Evolutionary conservation across 2,888 invertebrate genomes (phyloP).

Genomic region (Digitonthophagus gazella): DNA sequence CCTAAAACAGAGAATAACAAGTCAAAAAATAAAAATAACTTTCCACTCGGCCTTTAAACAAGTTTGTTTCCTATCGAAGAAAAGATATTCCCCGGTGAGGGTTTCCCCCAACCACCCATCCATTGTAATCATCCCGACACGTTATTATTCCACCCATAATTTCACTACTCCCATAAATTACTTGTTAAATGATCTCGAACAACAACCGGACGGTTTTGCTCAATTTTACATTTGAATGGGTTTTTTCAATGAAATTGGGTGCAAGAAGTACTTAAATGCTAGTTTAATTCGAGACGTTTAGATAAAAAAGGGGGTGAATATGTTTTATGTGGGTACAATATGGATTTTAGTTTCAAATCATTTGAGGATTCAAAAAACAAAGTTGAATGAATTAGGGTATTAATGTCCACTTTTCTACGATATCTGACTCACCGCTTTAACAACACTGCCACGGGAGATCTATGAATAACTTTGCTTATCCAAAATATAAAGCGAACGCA

Average conservation of each 20-base stretch:
- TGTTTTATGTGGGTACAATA: constrained; percentile 5
- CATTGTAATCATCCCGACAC: constrained; percentile 37
- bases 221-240: background rate
- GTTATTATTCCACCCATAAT: constrained; percentile 38
- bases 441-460: constrained; percentile 32
- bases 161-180: constrained; percentile 38
- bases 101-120: constrained; percentile 24
- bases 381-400: no score
- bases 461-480: no score
- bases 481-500: no score
- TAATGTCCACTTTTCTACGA: no score
- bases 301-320: constrained; percentile 1
- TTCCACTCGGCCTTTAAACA: background rate
- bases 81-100: constrained; percentile 33
- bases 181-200: constrained; percentile 38
- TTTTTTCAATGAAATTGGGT: no score
- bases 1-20: background rate
- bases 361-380: no score
- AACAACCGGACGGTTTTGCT: constrained; percentile 13
- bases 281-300: no score
- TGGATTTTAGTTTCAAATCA: no score
- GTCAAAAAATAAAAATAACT: background rate
- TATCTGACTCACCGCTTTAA: no score
- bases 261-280: no score
- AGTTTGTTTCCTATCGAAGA: no score